Percentiles rank a stretch among this genome's conserved stretches.
Evolutionary conservation across 2,888 invertebrate species (phyloP).

Genomic region (Augiades crinisus): DNA sequence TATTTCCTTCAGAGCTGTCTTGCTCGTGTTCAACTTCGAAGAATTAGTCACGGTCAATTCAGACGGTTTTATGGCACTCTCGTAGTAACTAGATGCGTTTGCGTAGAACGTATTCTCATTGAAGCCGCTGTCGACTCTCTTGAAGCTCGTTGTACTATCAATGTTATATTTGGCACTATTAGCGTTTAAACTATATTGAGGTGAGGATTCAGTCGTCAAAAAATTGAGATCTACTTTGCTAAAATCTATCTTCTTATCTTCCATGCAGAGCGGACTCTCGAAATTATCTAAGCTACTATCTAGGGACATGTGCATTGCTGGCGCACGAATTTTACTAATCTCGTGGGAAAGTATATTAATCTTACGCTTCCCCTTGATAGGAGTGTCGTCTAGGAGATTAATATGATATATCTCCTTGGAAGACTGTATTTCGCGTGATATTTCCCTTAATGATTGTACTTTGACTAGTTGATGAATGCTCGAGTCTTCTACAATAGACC

Average conservation of each 20-base stretch:
- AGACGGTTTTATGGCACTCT: slow-evolving; percentile 77
- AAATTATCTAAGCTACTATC: slow-evolving; percentile 64
- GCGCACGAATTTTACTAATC: slow-evolving; percentile 69
- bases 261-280: slow-evolving; percentile 59
- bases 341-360: slow-evolving; percentile 54
- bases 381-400: slow-evolving; percentile 56
- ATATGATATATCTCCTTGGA: slow-evolving; percentile 42
- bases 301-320: slow-evolving; percentile 58
- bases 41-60: slow-evolving; percentile 64
- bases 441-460: slow-evolving; percentile 42
- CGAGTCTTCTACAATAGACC: slow-evolving; percentile 59
- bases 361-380: slow-evolving; percentile 59
- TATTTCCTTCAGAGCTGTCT: slow-evolving; percentile 63
- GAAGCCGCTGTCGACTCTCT: slow-evolving; percentile 69
- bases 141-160: slow-evolving; percentile 60
- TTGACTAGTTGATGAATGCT: slow-evolving; percentile 52
- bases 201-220: slow-evolving; percentile 69
- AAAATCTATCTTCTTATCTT: slow-evolving; percentile 71
- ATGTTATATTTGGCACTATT: slow-evolving; percentile 46
- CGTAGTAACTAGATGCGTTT: slow-evolving; percentile 72
- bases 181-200: slow-evolving; percentile 51
- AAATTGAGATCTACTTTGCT: slow-evolving; percentile 73
- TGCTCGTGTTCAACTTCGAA: slow-evolving; percentile 41
- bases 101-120: slow-evolving; percentile 69
- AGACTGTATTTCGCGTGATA: slow-evolving; percentile 44